phyloP scores from a whole-genome alignment of 1,140 invertebrate species.

The Cepaea nemoralis region DNA sequence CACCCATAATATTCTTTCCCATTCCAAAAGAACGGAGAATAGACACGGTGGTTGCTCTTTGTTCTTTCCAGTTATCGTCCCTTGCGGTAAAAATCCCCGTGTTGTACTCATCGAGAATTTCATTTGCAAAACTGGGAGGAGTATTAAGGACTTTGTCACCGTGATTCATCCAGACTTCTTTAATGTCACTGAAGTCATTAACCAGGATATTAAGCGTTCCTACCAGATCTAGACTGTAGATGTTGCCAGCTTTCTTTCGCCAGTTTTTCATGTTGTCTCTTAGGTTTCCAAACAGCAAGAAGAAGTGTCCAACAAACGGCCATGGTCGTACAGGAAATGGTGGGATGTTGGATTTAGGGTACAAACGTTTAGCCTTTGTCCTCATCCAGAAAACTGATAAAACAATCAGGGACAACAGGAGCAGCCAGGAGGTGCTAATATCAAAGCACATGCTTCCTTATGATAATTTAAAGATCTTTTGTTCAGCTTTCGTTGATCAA shows the following conservation, averaged over 20 bases:
- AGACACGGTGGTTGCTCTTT: background rate
- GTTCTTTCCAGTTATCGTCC: slow-evolving; percentile 13
- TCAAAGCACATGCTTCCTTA: no score
- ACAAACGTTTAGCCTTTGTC: background rate
- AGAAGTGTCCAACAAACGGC: background rate
- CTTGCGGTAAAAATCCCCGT: background rate
- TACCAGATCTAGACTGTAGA: no score
- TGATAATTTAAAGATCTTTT: no score
- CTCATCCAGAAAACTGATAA: no score
- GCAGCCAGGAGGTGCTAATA: no score
- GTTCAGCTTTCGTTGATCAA: no score
- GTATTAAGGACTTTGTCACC: background rate
- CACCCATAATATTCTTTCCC: slow-evolving; percentile 12
- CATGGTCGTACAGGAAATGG: background rate
- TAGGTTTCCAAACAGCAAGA: background rate
- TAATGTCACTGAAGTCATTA: background rate
- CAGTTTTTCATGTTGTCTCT: background rate
- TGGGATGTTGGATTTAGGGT: no score
- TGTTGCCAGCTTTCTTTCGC: background rate
- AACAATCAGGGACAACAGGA: no score
- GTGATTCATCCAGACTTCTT: background rate
- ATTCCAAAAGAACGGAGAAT: slow-evolving; percentile 7
- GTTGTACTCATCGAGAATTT: background rate
- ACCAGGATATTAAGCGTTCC: background rate
- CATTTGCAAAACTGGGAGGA: background rate